These are phyloP conservation scores for Andrena bicolor DNA, from an alignment of 2,888 invertebrate genomes.

Conservation along the genomic window DNA sequence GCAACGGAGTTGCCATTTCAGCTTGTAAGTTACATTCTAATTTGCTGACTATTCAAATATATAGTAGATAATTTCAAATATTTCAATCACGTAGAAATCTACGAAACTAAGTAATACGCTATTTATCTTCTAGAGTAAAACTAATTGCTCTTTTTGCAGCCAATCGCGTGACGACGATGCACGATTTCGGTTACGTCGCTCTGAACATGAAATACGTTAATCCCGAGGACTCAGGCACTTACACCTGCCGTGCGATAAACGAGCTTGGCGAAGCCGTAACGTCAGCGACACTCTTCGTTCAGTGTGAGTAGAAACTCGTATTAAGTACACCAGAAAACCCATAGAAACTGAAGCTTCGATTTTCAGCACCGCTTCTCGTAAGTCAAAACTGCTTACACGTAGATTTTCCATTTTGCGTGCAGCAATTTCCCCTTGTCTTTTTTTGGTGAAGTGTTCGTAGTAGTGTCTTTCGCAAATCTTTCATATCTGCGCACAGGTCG, in stretches of 20 bases:
- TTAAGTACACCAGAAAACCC: too few relatives aligned
- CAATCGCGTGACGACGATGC: constrained; percentile 97
- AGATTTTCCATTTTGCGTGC: constrained; percentile 51
- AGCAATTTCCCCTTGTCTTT: constrained; percentile 18
- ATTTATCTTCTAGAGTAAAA: background rate
- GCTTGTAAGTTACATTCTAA: constrained; percentile 88
- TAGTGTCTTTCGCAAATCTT: constrained; percentile 29
- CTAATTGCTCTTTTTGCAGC: constrained; percentile 85
- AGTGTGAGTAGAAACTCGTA: constrained; percentile 88
- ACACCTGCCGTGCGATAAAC: constrained; percentile 96
- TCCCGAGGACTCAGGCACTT: constrained; percentile 98
- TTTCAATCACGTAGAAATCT: too few relatives aligned
- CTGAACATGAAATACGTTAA: constrained; percentile 97
- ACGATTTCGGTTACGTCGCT: constrained; percentile 99
- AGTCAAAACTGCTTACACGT: constrained; percentile 38
- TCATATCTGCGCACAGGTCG: background rate
- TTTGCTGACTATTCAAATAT: too few relatives aligned
- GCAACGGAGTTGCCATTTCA: constrained; percentile 96
- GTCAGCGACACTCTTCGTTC: constrained; percentile 95
- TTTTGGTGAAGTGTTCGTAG: constrained; percentile 34
- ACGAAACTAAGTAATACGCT: background rate
- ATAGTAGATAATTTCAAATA: too few relatives aligned
- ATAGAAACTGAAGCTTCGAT: constrained; percentile 28
- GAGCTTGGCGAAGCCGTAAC: constrained; percentile 98
- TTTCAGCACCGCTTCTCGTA: constrained; percentile 35